Evolutionary conservation across 1,140 invertebrate genomes (phyloP), one percentile per base, ranked within the genome.

Genomic region (Eupristina koningsbergeri): DNA sequence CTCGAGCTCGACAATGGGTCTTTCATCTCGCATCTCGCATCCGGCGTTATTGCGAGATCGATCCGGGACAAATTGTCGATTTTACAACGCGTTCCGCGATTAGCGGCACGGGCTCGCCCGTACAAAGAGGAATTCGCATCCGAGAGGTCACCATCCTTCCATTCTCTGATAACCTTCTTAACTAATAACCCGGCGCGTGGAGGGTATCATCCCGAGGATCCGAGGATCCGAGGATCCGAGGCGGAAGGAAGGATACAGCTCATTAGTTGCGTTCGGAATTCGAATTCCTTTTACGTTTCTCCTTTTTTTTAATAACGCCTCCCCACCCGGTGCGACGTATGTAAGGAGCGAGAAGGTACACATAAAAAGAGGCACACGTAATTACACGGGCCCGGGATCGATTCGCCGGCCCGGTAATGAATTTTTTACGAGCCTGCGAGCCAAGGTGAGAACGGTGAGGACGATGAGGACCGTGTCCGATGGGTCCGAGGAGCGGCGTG

Each of bases 341-440:
- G 31, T 74, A 74, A 74, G 45, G 73, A 74, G 73, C 73, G 45
- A 53, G n/a, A n/a, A n/a, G 77, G 75, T 58, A 19, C n/a, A 69
- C 79, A 77, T 71, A 85, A 86, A 87, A 88, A 86, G 85, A 84
- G 87, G 88, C 86, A 81, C 89, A 88, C 86, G n/a, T 86, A 91
- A 92, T 92, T 92, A 91, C 89, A 90, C 88, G 88, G 87, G 84
- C 83, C 78, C 87, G 36, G 41, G 90, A 91, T 92, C 91, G 91
- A 91, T 92, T 90, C 85, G 86, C 86, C 87, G 88, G 85, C 79
- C 82, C 81, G 84, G 86, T 90, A 91, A 91, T 91, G 89, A 91
- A 91, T 91, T 92, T 92, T 92, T 92, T 91, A 92, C 88, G 88
- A 91, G 86, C 53, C 26, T 47, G 58, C 39, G 58, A 41, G 76